A percentile compares a stretch with the other conserved stretches of the same genome.
Evolutionary conservation across 2,113 vertebrate genomes (phyloP).

Genomic region (Chiloscyllium plagiosum): DNA sequence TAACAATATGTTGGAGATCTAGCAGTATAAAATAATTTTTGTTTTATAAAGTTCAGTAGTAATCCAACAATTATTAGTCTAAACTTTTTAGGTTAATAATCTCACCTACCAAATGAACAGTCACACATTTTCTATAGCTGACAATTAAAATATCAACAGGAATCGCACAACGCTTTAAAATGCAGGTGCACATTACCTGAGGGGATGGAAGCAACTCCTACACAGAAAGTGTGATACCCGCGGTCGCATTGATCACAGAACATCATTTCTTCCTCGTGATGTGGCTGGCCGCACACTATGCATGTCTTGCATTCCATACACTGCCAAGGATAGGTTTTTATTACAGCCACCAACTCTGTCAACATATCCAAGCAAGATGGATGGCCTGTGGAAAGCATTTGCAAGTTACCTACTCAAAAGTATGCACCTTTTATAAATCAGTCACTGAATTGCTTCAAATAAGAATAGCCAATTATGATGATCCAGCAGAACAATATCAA

Average conservation of each 20-base stretch:
- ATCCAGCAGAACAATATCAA: background rate
- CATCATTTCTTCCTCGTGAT: conserved; percentile 99
- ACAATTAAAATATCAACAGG: background rate
- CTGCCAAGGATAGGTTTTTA: conserved; percentile 96
- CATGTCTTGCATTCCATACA: conserved; percentile 99
- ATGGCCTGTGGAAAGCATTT: conserved; percentile 66
- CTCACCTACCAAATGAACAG: background rate
- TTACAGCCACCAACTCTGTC: conserved; percentile 74
- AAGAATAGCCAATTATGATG: background rate
- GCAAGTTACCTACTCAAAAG: conserved; percentile 7
- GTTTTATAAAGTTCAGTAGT: background rate
- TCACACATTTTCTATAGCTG: background rate
- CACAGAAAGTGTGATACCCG: conserved; percentile 96
- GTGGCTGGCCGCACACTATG: conserved; percentile 88
- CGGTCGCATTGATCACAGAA: conserved; percentile 97
- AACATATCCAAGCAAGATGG: conserved; percentile 97
- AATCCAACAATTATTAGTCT: no score
- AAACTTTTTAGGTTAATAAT: background rate
- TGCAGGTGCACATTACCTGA: conserved; percentile 64
- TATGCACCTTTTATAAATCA: conserved; percentile 45
- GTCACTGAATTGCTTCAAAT: conserved; percentile 43
- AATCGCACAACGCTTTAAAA: background rate
- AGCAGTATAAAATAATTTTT: background rate
- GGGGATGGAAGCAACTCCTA: conserved; percentile 86
- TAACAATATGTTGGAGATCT: background rate